Base-by-base conservation (phyloP, 2,113 vertebrate genomes). In the Diphyllodes magnificus region DNA sequence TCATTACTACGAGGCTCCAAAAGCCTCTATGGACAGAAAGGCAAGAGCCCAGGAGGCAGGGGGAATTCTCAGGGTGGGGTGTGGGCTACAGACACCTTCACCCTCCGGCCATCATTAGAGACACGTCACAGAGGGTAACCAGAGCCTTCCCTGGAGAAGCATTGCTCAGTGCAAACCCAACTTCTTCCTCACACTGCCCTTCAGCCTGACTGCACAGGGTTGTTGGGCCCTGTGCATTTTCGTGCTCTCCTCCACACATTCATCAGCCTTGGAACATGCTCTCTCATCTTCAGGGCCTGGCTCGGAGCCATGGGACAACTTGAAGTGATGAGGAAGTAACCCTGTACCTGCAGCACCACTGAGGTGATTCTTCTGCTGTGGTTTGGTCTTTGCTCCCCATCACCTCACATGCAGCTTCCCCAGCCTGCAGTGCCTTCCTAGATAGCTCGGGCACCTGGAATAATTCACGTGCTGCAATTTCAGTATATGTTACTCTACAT, bases 51-150 rank as follows among this genome's bases (percentile, higher is more conserved):
- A 0, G 45, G 22, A 83, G 70, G 70, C 79, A 93, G 37, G 85
- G 92, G 86, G 75, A 92, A 93, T 96, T 95, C 92, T 92, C 24
- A 51, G 44, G 75, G 90, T 69, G 71, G 37, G 11, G 42, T 82
- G 44, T 1, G 0, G 53, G 14, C 49, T 82, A 24, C 2, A 1
- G 79, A 63, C 0, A 0, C 50, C 64, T 72, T 65, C 44, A 37
- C n/a, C 65, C 82, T 93, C 45, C 75, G 88, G 85, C n/a, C 40
- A 42, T 89, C 45, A 72, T 28, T 87, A 87, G 14, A 75, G 78
- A 93, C 77, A 51, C 1, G 0, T 92, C 88, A 94, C 0, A 0
- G 15, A 61, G 59, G 53, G 59, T 61, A 91, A 90, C 53, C n/a
- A 64, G 72, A 89, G 53, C 44, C 11, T 91, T 79, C 44, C 70